Evolutionary conservation across 2,797 vertebrate genomes (phyloP).

Genomic region (Pagetopsis macropterus): DNA sequence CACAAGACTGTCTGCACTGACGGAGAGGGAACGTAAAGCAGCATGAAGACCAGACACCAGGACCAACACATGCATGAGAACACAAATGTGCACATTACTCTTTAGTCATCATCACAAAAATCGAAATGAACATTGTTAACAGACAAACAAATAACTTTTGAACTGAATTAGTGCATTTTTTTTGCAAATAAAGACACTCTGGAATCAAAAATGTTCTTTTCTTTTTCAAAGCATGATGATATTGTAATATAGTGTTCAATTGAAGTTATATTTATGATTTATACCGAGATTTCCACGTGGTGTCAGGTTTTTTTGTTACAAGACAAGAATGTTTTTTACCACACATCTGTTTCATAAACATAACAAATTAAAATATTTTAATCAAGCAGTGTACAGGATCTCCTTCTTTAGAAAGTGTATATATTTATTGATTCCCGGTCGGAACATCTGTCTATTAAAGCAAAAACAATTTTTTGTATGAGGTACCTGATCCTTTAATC

Average conservation of each 20-base stretch:
- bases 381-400: too few relatives aligned
- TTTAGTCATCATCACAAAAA: neutral
- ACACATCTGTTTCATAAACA: neutral
- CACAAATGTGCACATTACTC: neutral
- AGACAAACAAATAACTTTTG: neutral
- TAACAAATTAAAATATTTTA: neutral
- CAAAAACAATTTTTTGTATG: too few relatives aligned
- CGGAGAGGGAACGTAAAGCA: neutral
- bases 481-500: too few relatives aligned
- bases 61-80: neutral
- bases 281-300: neutral
- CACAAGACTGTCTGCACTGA: conserved; percentile 13
- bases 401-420: too few relatives aligned
- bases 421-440: too few relatives aligned
- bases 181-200: neutral
- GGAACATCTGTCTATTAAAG: too few relatives aligned
- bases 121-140: neutral
- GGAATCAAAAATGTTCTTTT: neutral
- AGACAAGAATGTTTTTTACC: neutral
- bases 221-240: too few relatives aligned
- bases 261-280: too few relatives aligned
- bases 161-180: neutral
- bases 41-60: neutral
- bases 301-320: neutral
- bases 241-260: too few relatives aligned